Conservation (phyloP, 2,888 invertebrate species). For the Andrena dorsata region DNA sequence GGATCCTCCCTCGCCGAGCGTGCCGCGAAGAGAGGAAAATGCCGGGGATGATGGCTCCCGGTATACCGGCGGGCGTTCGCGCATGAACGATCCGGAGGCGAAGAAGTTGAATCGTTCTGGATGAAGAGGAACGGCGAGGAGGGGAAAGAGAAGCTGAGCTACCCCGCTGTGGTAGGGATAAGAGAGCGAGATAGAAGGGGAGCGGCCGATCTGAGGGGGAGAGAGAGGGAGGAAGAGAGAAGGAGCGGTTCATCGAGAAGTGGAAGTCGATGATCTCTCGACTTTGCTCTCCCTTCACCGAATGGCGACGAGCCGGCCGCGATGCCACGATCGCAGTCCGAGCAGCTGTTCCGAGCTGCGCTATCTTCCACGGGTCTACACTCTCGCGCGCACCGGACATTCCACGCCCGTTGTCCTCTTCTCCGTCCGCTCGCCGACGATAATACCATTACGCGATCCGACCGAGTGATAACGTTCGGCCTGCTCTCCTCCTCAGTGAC, state of each 20-base stretch:
- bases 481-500: conserved; percentile 6
- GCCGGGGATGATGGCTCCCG: conserved; percentile 30
- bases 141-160: conserved; percentile 17
- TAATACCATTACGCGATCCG: conserved; percentile 17
- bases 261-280: conserved; percentile 80
- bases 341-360: conserved; percentile 74
- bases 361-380: conserved; percentile 45
- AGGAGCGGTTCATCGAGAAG: conserved; percentile 55
- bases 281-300: conserved; percentile 78
- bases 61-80: conserved; percentile 56
- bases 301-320: conserved; percentile 74
- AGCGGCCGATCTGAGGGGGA: not conserved
- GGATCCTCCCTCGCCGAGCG: conserved; percentile 15
- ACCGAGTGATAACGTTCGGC: conserved; percentile 18
- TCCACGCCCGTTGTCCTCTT: conserved; percentile 2
- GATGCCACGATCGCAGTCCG: conserved; percentile 76
- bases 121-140: conserved; percentile 52
- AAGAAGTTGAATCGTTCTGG: conserved; percentile 55
- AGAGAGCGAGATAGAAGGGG: not conserved
- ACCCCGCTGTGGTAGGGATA: not conserved
- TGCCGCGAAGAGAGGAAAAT: not conserved
- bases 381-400: conserved; percentile 3
- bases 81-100: conserved; percentile 66
- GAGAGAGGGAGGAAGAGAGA: conserved; percentile 27
- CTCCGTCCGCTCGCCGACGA: not conserved